phyloP scores from a whole-genome alignment of 2,113 vertebrate species.

The Caretta caretta region DNA sequence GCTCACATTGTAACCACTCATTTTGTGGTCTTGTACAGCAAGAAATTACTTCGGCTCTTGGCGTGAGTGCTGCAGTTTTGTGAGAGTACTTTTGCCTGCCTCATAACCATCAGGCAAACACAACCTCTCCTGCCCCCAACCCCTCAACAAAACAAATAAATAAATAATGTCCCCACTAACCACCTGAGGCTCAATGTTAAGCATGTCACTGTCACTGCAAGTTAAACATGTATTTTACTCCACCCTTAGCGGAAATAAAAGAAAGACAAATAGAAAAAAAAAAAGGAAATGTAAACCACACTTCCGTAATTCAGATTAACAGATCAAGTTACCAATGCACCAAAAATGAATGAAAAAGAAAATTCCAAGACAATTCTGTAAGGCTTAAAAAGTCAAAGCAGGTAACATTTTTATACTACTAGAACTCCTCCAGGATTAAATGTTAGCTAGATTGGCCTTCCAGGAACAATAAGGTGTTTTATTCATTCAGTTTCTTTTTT shows the following conservation, averaged over 20 bases:
- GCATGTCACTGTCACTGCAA: conserved; percentile 18
- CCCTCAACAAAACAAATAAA: not conserved
- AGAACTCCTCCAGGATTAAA: conserved; percentile 72
- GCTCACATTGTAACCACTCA: not conserved
- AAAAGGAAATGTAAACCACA: conserved; percentile 16
- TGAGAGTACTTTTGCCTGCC: conserved; percentile 6
- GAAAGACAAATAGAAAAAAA: not conserved
- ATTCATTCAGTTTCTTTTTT: conserved; percentile 29
- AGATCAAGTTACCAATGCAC: conserved; percentile 37
- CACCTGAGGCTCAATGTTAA: conserved; percentile 67
- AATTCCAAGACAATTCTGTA: conserved; percentile 74
- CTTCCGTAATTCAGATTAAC: conserved; percentile 41
- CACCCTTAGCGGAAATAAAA: conserved; percentile 2
- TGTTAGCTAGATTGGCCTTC: conserved; percentile 67
- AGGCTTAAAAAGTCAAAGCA: conserved; percentile 73
- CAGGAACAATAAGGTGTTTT: conserved; percentile 69
- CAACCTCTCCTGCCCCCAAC: not conserved
- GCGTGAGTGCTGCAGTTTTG: not conserved
- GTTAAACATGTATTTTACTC: not conserved
- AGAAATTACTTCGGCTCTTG: not conserved
- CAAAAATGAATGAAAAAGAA: conserved; percentile 56
- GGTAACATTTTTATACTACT: conserved; percentile 70
- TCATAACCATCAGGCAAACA: conserved; percentile 39
- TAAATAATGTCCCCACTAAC: conserved; percentile 14
- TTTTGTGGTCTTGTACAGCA: conserved; percentile 25